Evolutionary conservation across 2,797 vertebrate genomes (phyloP), one percentile per base, ranked within the genome.

Genomic region (Helostoma temminkii): DNA sequence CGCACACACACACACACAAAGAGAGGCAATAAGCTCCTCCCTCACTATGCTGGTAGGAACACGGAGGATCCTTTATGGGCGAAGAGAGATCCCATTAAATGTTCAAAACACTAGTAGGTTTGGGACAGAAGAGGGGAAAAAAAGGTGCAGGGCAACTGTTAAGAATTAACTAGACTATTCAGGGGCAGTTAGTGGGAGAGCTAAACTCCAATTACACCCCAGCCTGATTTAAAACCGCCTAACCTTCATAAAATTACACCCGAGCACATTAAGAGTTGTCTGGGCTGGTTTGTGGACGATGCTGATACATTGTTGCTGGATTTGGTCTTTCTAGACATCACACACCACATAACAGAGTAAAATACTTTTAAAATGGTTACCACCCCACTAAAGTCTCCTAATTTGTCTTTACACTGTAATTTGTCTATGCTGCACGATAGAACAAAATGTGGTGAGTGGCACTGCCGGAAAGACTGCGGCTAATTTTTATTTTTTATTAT

Each of bases 1-100:
- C 28, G 39, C 18, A 24, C 48, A 65, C 68, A 72, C 18, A 24
- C 48, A 65, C 68, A 72, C 70, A 75, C 64, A 42, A 18, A 6
- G 37, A 62, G 12, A 59, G 37, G 60, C 66, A 72, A 46, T 89
- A 91, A 89, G 89, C 90, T 92, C 92, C 90, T 91, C 90, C 91
- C 88, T 89, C 84, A 85, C 92, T 93, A 86, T 92, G 94, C 94
- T 90, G 88, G 91, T 93, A 95, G 91, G 93, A 95, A 94, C 95
- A 93, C 65, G 88, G 90, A 92, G 81, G 86, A 93, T 91, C 86
- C 81, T 93, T 93, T 92, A 93, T 78, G 84, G 81, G 86, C 37
- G 36, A 86, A 65, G 72, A 84, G 82, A 74, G 82, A 84, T 81
- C 78, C 90, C 58, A 90, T 92, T 92, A 93, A 94, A 89, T 76